Base-by-base conservation (phyloP, 1,140 invertebrate species). In the Dendroctonus ponderosae region DNA sequence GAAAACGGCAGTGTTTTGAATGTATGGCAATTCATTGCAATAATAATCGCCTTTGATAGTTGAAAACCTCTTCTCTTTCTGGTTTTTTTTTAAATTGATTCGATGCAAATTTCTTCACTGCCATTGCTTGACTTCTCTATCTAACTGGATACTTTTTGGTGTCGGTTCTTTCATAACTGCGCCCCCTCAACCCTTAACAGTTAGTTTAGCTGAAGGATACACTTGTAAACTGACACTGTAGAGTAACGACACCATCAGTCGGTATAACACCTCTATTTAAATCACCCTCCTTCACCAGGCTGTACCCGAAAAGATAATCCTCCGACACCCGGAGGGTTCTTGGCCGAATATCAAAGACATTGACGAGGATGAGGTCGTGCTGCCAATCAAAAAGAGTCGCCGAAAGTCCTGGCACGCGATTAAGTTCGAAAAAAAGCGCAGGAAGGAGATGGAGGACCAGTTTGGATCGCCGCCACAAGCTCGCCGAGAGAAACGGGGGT, bases 401-500 rank as follows among this genome's bases (percentile, higher is more conserved):
- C 82, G 82, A 80, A 89, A 88, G 63, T 91, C 90, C 0, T 90
- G 90, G 82, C 87, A 91, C 73, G 87, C 89, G 15, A 80, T 82
- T 15, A 88, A 88, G 75, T 77, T 85, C 51, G 86, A 88, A 72
- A 78, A 85, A 70, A 89, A 85, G 78, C 82, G 85, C 67, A 84
- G 81, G 74, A 91, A 84, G 78, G 89, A 81, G 70, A 83, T 63
- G 6, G 61, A 68, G n/a, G 65, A 72, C 61, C 51, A 69, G 63
- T 62, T 66, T 42, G 62, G 61, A 39, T 66, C 62, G 7, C 69
- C 69, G 7, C 80, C 82, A n/a, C 70, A 77, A 2, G 80, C 85
- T 71, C 78, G 83, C 4, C 82, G 89, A 12, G 88, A 91, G 74
- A 91, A 91, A 74, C 82, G 91, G 63, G 85, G 87, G 7, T 92